These are phyloP conservation scores for Terrapene triunguis DNA, from an alignment of 2,113 vertebrate genomes.

Conservation along the genomic window DNA sequence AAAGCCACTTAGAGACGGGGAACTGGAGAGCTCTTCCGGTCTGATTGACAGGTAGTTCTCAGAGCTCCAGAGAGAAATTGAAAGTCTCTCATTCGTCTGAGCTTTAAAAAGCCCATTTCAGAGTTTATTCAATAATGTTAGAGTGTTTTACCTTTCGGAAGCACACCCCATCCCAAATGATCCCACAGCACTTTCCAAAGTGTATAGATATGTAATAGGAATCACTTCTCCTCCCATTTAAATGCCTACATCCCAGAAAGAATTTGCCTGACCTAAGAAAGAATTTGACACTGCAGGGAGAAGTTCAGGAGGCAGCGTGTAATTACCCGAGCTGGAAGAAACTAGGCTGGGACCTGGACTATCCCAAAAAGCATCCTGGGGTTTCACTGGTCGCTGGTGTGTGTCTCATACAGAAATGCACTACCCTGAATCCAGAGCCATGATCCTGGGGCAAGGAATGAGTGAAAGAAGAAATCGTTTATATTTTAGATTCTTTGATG, in stretches of 20 bases:
- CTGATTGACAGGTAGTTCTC: not conserved
- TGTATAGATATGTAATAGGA: not conserved
- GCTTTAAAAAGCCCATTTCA: not conserved
- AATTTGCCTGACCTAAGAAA: not conserved
- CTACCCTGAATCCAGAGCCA: slow-evolving; percentile 53
- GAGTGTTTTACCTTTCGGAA: not conserved
- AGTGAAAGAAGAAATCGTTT: slow-evolving; percentile 27
- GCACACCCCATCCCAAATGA: slow-evolving; percentile 7
- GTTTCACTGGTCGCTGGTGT: slow-evolving; percentile 34
- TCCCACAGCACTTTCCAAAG: slow-evolving; percentile 40
- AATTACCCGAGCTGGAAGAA: not conserved
- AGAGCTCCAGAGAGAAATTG: not conserved
- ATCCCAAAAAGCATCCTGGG: not conserved
- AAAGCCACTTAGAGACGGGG: not conserved
- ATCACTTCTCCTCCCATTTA: slow-evolving; percentile 12
- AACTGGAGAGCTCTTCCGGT: not conserved
- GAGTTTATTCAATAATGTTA: not conserved
- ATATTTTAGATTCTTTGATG: slow-evolving; percentile 3
- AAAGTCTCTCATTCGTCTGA: not conserved
- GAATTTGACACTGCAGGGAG: slow-evolving; percentile 2
- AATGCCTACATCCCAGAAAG: accelerated
- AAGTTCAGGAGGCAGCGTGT: slow-evolving; percentile 5
- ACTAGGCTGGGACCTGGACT: slow-evolving; percentile 25
- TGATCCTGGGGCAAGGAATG: slow-evolving; percentile 47
- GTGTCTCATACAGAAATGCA: slow-evolving; percentile 12